Conservation (phyloP, 2,888 invertebrate species). For the Apodemia hepburni region DNA sequence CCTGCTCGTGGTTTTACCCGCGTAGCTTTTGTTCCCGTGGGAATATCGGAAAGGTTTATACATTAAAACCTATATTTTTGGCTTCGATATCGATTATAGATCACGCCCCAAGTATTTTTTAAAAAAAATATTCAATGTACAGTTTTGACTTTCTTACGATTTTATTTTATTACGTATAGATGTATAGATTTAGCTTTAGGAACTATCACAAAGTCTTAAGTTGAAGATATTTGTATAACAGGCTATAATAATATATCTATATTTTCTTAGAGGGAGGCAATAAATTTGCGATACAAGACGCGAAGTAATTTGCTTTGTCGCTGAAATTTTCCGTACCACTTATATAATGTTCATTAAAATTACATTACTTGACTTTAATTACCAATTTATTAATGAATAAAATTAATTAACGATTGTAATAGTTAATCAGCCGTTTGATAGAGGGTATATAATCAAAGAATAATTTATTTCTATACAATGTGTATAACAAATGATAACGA, state of each 20-base stretch:
- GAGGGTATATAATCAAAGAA: background rate
- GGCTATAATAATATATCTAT: conserved; percentile 26
- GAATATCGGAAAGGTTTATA: too few relatives aligned
- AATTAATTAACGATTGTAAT: background rate
- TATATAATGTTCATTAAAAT: conserved; percentile 28
- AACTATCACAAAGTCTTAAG: too few relatives aligned
- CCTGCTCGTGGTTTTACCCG: too few relatives aligned
- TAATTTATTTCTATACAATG: background rate
- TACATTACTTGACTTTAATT: conserved; percentile 14
- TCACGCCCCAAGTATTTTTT: too few relatives aligned
- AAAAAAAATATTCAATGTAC: too few relatives aligned
- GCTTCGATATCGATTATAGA: too few relatives aligned
- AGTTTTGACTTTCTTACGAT: too few relatives aligned
- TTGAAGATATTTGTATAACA: too few relatives aligned
- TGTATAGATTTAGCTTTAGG: background rate
- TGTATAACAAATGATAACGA: too few relatives aligned
- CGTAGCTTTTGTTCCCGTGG: too few relatives aligned
- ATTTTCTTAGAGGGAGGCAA: conserved; percentile 39
- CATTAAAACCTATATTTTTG: too few relatives aligned
- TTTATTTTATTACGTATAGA: too few relatives aligned
- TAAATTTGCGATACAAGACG: conserved; percentile 42
- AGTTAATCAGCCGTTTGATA: background rate
- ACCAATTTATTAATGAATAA: conserved; percentile 1
- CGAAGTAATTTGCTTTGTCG: conserved; percentile 42
- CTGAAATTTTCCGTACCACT: conserved; percentile 38